Evolutionary conservation across 2,888 invertebrate species (phyloP).

Genomic region (Acleris emargana): DNA sequence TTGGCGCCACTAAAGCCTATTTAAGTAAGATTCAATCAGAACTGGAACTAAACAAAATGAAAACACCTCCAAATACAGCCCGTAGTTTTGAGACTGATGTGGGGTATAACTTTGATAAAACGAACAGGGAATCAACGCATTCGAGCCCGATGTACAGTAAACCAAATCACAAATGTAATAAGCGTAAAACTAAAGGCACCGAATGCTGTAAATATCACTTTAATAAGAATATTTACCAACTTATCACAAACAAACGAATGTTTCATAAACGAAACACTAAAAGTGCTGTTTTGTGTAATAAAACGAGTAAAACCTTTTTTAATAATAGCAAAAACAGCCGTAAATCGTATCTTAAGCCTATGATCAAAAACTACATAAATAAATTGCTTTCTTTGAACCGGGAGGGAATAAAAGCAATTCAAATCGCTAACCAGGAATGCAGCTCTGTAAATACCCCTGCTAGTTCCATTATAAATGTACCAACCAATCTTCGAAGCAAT

Average conservation of each 20-base stretch:
- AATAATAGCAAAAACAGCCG: constrained; percentile 41
- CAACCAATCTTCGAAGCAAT: constrained; percentile 55
- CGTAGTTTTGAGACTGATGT: constrained; percentile 43
- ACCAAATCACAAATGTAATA: constrained; percentile 43
- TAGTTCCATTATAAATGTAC: constrained; percentile 72
- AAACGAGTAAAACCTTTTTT: constrained; percentile 43
- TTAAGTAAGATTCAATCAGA: constrained; percentile 39
- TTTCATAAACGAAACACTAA: constrained; percentile 8
- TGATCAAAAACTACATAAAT: constrained; percentile 69
- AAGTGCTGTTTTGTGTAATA: constrained; percentile 33
- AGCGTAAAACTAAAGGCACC: constrained; percentile 40
- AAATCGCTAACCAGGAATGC: constrained; percentile 73
- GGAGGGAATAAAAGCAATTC: constrained; percentile 67
- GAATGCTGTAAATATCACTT: constrained; percentile 42
- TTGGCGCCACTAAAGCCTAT: constrained; percentile 41
- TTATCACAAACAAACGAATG: constrained; percentile 38
- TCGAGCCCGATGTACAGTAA: constrained; percentile 26
- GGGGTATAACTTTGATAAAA: constrained; percentile 35
- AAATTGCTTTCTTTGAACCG: constrained; percentile 67
- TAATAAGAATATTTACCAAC: constrained; percentile 41
- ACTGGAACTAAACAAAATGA: constrained; percentile 36
- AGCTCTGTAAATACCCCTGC: constrained; percentile 75
- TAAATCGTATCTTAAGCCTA: constrained; percentile 47
- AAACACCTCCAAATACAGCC: constrained; percentile 60
- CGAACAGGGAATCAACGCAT: constrained; percentile 14